Base-by-base conservation (phyloP, 2,113 vertebrate genomes). In the Tamias sibiricus region DNA sequence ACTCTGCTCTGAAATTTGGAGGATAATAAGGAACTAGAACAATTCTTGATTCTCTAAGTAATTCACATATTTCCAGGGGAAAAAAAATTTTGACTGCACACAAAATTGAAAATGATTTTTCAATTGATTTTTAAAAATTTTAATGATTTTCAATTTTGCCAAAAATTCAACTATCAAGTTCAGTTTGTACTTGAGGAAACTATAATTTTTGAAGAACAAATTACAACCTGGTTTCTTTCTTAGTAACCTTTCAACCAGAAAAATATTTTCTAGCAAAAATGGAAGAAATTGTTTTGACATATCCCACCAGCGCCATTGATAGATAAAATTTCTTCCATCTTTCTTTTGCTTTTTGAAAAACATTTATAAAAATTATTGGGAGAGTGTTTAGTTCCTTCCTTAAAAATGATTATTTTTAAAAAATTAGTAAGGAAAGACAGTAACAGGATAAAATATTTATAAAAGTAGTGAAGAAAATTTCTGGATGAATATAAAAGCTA, bases 191-290 rank as follows among this genome's bases (percentile, higher is more conserved):
- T 71, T 69, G 59, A 72, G 17, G 12, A 90, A 79, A 68, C 6
- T 32, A 69, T 30, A 82, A 68, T 90, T 93, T 95, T 90, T 22
- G 77, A 20, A 49, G 14, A 87, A 66, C 17, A 86, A 20, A 35
- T 74, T 68, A 57, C 4, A 79, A 74, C 7, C 62, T 77, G 11
- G 4, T 66, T 90, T 68, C 8, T 86, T 94, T 40, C 28, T 90
- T 68, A 76, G 26, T 12, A 84, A 91, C 0, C 6, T 62, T 90
- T 54, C 35, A 87, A 74, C 4, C 7, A 75, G 40, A 59, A 87
- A 69, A 75, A 47, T 35, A 40, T 79, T 92, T 90, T 90, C 52
- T 80, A 95, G 37, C 9, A 35, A 71, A 92, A 96, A 79, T 32
- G 0, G 10, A 47, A 59, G 14, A 66, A 88, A 66, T 42, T 13